A percentile compares a stretch with the other conserved stretches of the same genome.
Conservation (phyloP, 1,140 invertebrate genomes). For the Aphelenchoides besseyi region DNA sequence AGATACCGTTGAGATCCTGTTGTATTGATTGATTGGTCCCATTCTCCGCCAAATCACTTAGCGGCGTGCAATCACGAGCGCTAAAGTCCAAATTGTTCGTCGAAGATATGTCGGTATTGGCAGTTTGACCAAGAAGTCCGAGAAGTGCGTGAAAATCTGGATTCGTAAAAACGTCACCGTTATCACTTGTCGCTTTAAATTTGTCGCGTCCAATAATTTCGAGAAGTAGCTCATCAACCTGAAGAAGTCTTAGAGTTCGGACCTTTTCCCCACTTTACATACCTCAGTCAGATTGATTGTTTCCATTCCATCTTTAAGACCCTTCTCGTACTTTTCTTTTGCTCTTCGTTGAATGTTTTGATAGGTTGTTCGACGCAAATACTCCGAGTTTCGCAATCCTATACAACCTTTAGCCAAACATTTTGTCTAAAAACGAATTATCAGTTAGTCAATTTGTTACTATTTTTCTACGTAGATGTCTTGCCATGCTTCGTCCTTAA, state of each 20-base stretch:
- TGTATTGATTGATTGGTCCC: no score
- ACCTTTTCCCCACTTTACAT: neutral
- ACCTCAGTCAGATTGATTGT: neutral
- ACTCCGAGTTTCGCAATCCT: neutral
- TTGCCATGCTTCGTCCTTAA: slow-evolving; percentile 1
- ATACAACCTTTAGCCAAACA: neutral
- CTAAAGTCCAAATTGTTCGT: no score
- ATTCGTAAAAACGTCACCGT: neutral
- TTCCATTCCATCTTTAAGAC: neutral
- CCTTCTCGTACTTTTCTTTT: slow-evolving; percentile 15
- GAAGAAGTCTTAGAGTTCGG: neutral
- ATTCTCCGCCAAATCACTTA: no score
- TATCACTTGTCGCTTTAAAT: neutral
- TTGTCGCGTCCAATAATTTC: slow-evolving; percentile 10
- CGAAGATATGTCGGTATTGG: no score
- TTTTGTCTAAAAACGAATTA: neutral
- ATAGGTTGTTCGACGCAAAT: slow-evolving; percentile 5
- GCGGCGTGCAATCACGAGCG: no score
- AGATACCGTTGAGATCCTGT: no score
- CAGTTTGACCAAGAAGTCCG: neutral
- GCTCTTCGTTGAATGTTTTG: slow-evolving; percentile 6
- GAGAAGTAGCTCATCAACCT: slow-evolving; percentile 1
- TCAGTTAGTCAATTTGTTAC: neutral
- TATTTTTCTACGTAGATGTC: neutral
- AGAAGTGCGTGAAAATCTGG: neutral